Percentiles rank a stretch among this genome's conserved stretches.
Evolutionary conservation across 2,113 vertebrate species (phyloP).

Genomic region (Daboia siamensis): DNA sequence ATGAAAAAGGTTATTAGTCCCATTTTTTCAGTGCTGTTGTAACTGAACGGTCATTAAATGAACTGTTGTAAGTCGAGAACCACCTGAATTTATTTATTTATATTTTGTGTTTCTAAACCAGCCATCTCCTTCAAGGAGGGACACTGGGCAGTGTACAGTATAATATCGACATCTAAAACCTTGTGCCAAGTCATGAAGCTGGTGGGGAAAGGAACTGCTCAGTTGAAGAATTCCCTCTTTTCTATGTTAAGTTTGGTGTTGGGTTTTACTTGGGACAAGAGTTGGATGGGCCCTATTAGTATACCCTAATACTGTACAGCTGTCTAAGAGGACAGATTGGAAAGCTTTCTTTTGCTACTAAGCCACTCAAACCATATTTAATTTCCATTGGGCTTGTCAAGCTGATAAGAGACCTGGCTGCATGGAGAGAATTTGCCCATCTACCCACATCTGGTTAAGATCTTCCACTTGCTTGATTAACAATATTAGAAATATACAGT

Average conservation of each 20-base stretch:
- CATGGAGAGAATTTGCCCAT: conserved; percentile 34
- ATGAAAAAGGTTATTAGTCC: background rate
- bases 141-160: background rate
- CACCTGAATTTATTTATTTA: background rate
- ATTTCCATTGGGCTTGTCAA: background rate
- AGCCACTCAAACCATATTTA: background rate
- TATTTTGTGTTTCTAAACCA: background rate
- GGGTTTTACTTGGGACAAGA: background rate
- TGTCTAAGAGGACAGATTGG: background rate
- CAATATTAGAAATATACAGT: conserved; percentile 59
- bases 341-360: background rate
- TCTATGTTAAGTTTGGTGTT: background rate
- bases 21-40: background rate
- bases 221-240: background rate
- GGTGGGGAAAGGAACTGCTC: background rate
- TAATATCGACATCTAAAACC: background rate
- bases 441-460: conserved; percentile 61
- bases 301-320: background rate
- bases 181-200: background rate
- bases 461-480: conserved; percentile 55
- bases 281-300: background rate
- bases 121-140: background rate
- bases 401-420: background rate
- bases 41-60: background rate
- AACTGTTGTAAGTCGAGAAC: background rate